These are phyloP conservation scores for Botia kubotai DNA, from an alignment of 2,797 vertebrate genomes.

Conservation along the genomic window DNA sequence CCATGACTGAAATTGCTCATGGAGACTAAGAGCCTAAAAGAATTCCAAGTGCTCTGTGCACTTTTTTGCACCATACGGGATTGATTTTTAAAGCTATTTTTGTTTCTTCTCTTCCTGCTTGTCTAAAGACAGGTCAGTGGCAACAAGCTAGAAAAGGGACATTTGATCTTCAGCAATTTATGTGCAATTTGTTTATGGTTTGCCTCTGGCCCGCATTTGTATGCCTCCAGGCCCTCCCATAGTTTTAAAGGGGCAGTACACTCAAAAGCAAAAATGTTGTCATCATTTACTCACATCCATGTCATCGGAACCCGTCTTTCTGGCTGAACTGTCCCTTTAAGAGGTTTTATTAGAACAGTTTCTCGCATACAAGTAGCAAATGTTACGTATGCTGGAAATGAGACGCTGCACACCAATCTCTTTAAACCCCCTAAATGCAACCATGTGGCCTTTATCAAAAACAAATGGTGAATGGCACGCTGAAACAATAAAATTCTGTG, in stretches of 20 bases:
- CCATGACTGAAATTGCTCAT: constrained; percentile 52
- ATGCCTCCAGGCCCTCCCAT: constrained; percentile 24
- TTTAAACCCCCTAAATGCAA: constrained; percentile 84
- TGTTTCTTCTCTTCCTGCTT: constrained; percentile 45
- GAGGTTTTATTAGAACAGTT: constrained; percentile 66
- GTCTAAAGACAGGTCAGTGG: constrained; percentile 36
- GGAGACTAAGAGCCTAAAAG: constrained; percentile 7
- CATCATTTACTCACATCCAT: background rate
- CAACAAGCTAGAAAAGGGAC: constrained; percentile 27
- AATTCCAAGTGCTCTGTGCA: constrained; percentile 30
- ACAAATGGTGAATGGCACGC: constrained; percentile 86
- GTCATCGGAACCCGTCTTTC: background rate
- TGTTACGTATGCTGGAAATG: constrained; percentile 73
- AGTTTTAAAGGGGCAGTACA: constrained; percentile 51
- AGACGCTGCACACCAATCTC: constrained; percentile 75
- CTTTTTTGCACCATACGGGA: constrained; percentile 51
- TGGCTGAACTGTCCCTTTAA: background rate
- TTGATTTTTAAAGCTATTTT: constrained; percentile 62
- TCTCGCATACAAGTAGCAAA: constrained; percentile 85
- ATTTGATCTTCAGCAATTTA: constrained; percentile 45
- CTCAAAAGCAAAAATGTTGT: background rate
- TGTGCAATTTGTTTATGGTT: constrained; percentile 48
- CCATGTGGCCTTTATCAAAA: constrained; percentile 93
- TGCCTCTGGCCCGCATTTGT: constrained; percentile 5
- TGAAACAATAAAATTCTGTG: constrained; percentile 76